Evolutionary conservation across 2,888 invertebrate genomes (phyloP).

Genomic region (Stenoptilia bipunctidactyla): DNA sequence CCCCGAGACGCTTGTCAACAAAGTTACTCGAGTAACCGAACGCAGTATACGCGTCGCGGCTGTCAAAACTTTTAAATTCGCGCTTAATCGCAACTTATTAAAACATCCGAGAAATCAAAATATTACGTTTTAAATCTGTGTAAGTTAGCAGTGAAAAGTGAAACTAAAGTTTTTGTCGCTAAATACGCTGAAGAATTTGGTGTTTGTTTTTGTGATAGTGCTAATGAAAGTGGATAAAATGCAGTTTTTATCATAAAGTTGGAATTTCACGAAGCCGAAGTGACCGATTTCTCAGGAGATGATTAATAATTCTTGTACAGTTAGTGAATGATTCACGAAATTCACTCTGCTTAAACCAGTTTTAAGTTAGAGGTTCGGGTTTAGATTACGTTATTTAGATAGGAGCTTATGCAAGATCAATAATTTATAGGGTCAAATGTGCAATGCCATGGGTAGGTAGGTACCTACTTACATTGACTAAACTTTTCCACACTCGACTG

Average conservation of each 20-base stretch:
- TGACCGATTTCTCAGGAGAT: no score
- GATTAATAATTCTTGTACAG: no score
- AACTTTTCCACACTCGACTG: no score
- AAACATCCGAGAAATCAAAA: background rate
- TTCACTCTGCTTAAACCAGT: background rate
- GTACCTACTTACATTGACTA: no score
- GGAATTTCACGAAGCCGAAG: no score
- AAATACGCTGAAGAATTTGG: background rate
- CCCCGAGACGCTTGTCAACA: constrained; percentile 59
- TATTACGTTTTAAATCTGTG: background rate
- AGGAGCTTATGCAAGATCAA: background rate
- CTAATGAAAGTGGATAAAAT: background rate
- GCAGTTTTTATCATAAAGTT: no score
- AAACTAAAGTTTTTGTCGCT: background rate
- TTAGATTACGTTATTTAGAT: background rate
- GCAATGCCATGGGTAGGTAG: background rate
- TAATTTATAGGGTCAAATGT: constrained; percentile 1
- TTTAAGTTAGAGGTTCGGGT: background rate
- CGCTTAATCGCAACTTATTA: background rate
- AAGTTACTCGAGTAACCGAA: constrained; percentile 42
- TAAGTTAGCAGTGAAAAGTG: background rate
- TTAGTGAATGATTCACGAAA: no score
- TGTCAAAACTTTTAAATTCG: constrained; percentile 21
- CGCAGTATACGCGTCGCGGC: constrained; percentile 34
- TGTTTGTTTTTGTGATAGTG: background rate